These are phyloP conservation scores for Musca domestica DNA, from an alignment of 1,140 invertebrate species.

Conservation along the genomic window DNA sequence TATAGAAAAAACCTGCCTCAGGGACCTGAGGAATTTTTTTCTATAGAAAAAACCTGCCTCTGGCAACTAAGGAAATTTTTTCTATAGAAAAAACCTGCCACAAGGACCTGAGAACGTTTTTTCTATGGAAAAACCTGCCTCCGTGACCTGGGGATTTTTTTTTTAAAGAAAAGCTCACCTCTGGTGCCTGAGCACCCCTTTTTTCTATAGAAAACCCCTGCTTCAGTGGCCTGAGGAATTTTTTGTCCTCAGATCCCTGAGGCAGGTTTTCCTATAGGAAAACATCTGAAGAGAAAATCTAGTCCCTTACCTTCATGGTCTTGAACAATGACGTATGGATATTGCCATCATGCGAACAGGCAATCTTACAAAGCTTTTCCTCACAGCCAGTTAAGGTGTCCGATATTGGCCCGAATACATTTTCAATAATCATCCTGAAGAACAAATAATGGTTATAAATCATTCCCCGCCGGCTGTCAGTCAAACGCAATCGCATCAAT, in stretches of 20 bases:
- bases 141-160: no score
- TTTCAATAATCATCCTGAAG: neutral
- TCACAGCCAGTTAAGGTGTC: neutral
- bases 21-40: no score
- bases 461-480: neutral
- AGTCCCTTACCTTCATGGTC: neutral
- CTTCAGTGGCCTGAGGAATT: neutral
- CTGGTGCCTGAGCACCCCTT: no score
- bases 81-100: no score
- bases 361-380: neutral
- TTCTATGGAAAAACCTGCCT: no score
- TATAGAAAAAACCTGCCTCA: no score
- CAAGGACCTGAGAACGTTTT: no score
- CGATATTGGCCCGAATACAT: neutral
- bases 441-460: neutral
- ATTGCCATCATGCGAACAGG: neutral
- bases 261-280: neutral
- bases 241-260: neutral
- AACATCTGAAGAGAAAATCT: neutral
- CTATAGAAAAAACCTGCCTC: no score
- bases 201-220: neutral
- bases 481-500: no score
- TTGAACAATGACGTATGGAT: neutral
- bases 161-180: no score
- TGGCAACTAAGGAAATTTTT: no score